Conservation (phyloP, 2,797 vertebrate species). For the Falco novaeseelandiae region DNA sequence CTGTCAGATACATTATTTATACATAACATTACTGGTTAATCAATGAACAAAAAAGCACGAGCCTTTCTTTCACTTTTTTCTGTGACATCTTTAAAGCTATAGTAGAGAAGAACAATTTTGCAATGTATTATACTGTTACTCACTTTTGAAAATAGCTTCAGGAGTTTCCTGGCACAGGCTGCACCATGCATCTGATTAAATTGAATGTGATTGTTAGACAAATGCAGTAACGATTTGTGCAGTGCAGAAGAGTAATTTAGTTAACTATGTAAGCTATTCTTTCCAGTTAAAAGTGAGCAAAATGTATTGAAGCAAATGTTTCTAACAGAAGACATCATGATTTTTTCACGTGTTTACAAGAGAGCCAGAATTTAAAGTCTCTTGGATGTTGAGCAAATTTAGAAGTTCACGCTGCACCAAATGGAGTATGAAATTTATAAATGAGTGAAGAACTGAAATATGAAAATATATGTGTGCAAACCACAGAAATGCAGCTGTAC, state of each 20-base stretch:
- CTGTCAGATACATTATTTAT: conserved; percentile 86
- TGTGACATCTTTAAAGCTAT: conserved; percentile 74
- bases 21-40: conserved; percentile 85
- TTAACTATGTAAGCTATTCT: conserved; percentile 35
- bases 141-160: conserved; percentile 46
- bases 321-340: neutral
- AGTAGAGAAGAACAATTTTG: conserved; percentile 45
- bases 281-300: conserved; percentile 20
- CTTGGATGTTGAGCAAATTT: neutral
- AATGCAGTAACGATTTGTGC: conserved; percentile 54
- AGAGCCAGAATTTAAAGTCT: neutral
- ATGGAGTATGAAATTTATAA: neutral
- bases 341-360: neutral
- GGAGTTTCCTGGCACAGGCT: conserved; percentile 31
- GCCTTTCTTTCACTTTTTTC: conserved; percentile 43
- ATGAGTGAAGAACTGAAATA: neutral
- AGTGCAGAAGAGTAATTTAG: conserved; percentile 62
- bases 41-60: conserved; percentile 80
- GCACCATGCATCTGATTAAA: conserved; percentile 41
- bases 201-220: conserved; percentile 65
- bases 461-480: conserved; percentile 20
- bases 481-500: conserved; percentile 42
- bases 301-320: neutral
- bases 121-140: conserved; percentile 16
- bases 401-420: neutral